Evolutionary conservation across 2,113 vertebrate genomes (phyloP).

Genomic region (Tragelaphus strepsiceros): DNA sequence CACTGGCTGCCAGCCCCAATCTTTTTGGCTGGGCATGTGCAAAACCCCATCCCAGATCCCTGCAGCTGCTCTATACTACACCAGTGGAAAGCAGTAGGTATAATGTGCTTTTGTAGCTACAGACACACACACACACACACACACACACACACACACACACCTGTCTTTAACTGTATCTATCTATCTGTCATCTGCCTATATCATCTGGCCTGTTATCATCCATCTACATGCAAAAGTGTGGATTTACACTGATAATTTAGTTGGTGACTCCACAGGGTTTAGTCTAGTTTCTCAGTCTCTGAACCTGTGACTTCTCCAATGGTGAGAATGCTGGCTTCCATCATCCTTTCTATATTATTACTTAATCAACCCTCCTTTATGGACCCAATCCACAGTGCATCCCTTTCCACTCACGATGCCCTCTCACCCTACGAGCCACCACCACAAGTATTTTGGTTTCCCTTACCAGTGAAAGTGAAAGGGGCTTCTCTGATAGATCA

Average conservation of each 20-base stretch:
- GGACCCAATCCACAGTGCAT: background rate
- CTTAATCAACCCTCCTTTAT: background rate
- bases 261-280: background rate
- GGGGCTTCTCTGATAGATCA: background rate
- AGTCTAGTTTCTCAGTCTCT: background rate
- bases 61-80: background rate
- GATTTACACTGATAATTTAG: background rate
- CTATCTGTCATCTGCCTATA: background rate
- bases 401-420: background rate
- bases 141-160: background rate
- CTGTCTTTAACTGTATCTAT: background rate
- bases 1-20: background rate
- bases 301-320: background rate
- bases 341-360: background rate
- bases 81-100: background rate
- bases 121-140: background rate
- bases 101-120: background rate
- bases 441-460: background rate
- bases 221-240: background rate
- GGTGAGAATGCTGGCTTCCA: background rate
- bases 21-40: background rate
- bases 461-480: background rate
- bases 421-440: background rate
- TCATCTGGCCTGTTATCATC: background rate
- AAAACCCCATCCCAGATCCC: background rate